These are phyloP conservation scores for Pleuronectes platessa DNA, from an alignment of 2,113 vertebrate species.

Conservation along the genomic window DNA sequence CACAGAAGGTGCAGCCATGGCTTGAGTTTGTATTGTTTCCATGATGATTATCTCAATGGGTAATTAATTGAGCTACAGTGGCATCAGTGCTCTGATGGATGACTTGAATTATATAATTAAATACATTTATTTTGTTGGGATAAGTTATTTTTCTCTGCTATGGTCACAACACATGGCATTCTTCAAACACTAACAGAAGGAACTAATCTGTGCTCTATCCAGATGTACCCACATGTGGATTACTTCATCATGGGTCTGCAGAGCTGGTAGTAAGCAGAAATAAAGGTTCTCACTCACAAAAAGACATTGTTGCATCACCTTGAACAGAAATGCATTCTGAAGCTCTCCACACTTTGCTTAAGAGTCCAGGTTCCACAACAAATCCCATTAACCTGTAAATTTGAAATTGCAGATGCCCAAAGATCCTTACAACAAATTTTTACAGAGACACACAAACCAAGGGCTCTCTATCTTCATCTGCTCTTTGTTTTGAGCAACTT, in stretches of 20 bases:
- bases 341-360: background rate
- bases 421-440: background rate
- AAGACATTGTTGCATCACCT: background rate
- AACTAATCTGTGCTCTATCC: too few species aligned
- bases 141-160: too few species aligned
- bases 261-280: background rate
- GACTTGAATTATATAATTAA: background rate
- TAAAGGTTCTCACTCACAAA: background rate
- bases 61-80: background rate
- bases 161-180: too few species aligned
- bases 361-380: background rate
- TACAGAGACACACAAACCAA: background rate
- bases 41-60: background rate
- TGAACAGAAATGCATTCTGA: background rate
- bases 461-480: background rate
- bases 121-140: too few species aligned
- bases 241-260: background rate
- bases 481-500: background rate
- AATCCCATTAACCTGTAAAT: too few species aligned
- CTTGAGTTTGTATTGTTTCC: too few species aligned
- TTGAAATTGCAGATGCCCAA: too few species aligned
- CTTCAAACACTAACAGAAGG: too few species aligned
- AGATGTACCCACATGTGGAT: background rate
- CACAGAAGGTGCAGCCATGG: too few species aligned
- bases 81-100: background rate